Evolutionary conservation across 1,140 invertebrate genomes (phyloP), one percentile per base, ranked within the genome.

Genomic region (Pinna nobilis): DNA sequence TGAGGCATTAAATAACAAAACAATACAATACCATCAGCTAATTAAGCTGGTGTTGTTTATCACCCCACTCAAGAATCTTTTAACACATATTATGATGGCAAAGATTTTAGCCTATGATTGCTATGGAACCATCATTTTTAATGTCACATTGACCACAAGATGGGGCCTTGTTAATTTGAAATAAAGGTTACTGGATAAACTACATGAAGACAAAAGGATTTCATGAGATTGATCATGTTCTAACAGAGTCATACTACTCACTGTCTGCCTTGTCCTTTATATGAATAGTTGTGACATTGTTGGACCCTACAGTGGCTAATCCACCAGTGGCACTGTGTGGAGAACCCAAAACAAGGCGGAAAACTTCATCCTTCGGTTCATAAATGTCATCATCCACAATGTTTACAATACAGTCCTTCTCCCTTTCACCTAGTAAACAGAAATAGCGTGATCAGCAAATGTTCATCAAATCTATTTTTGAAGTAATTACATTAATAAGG

Each of bases 261-360:
- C 89, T 87, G 72, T 90, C 89, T 63, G 78, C 82, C 15, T 76
- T 63, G 64, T 90, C 89, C 20, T 79, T 85, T 39, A 90, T 85
- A 23, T 73, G 79, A 11, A 90, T 76, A 9, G 70, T 75, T 1
- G 89, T 87, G 7, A 53, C 49, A 70, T 88, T 86, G 33, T 69
- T 80, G 0, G 61, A 41, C 13, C 89, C 89, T 32, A 89, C 53
- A 23, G 61, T 70, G 23, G 86, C 89, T 32, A 80, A 72, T 13
- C 81, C 79, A 20, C 84, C 61, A 9, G 83, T 74, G 4, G 55
- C n/a, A 55, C 86, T 87, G 33, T 61, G 55, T 15, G 89, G 84
- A 37, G 77, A 79, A 11, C 88, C 88, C 15, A 90, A 81, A 0
- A 88, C 85, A 7, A 90, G 71, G 4, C 82, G 70, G 73, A 90